phyloP scores from a whole-genome alignment of 2,888 invertebrate species.

The Drosophila rellima region DNA sequence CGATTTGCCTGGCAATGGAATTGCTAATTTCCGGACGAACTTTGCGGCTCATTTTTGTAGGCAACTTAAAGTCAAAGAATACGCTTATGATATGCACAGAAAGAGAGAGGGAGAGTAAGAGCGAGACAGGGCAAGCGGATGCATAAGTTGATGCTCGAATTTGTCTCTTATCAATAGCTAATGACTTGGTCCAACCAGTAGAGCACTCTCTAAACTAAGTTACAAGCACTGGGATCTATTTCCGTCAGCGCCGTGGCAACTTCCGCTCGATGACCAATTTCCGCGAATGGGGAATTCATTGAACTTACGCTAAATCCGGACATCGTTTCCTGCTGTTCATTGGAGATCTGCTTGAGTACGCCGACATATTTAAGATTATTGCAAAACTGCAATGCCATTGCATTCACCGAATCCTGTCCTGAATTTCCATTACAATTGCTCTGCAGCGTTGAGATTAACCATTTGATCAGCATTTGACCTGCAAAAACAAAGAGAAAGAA shows the following conservation, averaged over 20 bases:
- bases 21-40: conserved; percentile 80
- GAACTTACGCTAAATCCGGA: conserved; percentile 72
- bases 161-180: conserved; percentile 56
- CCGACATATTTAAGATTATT: conserved; percentile 95
- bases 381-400: conserved; percentile 93
- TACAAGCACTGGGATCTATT: conserved; percentile 52
- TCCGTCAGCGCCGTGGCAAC: conserved; percentile 70
- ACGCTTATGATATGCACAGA: conserved; percentile 38
- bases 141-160: conserved; percentile 17
- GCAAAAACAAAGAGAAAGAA: conserved; percentile 28
- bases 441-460: conserved; percentile 92
- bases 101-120: not conserved
- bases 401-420: conserved; percentile 90
- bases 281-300: conserved; percentile 54
- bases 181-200: conserved; percentile 34
- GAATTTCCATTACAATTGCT: conserved; percentile 64
- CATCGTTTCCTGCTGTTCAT: conserved; percentile 56
- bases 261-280: conserved; percentile 74
- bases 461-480: conserved; percentile 97
- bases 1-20: conserved; percentile 69
- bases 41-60: conserved; percentile 68
- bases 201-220: conserved; percentile 33
- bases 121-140: not conserved
- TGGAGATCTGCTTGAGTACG: conserved; percentile 91
- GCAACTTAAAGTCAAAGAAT: conserved; percentile 36